phyloP scores from a whole-genome alignment of 1,140 invertebrate species.

The Drosophila sp. region DNA sequence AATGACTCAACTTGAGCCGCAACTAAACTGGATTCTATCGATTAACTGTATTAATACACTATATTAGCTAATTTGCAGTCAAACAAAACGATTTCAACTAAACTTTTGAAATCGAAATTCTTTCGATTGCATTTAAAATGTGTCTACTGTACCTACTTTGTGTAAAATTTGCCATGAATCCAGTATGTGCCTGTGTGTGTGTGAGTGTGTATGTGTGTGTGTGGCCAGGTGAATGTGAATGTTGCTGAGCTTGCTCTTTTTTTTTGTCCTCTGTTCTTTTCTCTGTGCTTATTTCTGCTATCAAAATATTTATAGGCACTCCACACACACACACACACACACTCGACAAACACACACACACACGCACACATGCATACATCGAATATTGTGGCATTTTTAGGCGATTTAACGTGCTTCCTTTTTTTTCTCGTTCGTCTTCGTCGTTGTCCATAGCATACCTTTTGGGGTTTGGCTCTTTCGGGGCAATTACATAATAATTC shows the following conservation, averaged over 20 bases:
- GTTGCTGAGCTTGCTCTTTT: conserved; percentile 60
- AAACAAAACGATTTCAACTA: too few relatives aligned
- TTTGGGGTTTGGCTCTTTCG: conserved; percentile 35
- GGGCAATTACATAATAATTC: conserved; percentile 75
- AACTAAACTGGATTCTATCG: too few relatives aligned
- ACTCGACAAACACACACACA: not conserved
- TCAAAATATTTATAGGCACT: conserved; percentile 75
- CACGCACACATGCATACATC: conserved; percentile 5
- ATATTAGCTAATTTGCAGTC: too few relatives aligned
- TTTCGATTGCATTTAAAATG: too few relatives aligned
- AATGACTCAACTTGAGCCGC: too few relatives aligned
- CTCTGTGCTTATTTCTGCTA: conserved; percentile 42
- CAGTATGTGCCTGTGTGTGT: not conserved
- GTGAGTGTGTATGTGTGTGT: conserved; percentile 40
- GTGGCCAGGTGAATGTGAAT: conserved; percentile 71
- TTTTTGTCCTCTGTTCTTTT: conserved; percentile 25
- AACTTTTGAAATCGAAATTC: too few relatives aligned
- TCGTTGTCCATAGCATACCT: not conserved
- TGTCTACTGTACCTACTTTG: conserved; percentile 6
- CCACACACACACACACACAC: conserved; percentile 21
- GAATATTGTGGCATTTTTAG: conserved; percentile 57
- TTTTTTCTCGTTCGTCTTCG: conserved; percentile 2
- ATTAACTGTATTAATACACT: too few relatives aligned
- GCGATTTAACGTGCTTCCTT: conserved; percentile 47
- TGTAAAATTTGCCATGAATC: conserved; percentile 9